Evolutionary conservation across 2,797 vertebrate species (phyloP).

Genomic region (Coilia nasus): DNA sequence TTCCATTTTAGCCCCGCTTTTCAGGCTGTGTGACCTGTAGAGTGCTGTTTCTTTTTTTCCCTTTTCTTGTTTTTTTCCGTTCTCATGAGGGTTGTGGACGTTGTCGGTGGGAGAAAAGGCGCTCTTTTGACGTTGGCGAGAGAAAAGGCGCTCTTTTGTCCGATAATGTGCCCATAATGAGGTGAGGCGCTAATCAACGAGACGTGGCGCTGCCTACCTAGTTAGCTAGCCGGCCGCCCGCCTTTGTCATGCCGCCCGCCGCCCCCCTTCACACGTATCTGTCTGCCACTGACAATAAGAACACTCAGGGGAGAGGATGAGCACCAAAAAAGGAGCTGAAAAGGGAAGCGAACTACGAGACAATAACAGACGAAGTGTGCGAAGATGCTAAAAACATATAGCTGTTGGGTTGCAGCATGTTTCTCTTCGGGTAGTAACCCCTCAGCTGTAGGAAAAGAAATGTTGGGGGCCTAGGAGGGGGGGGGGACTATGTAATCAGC

Average conservation of each 20-base stretch:
- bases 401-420: neutral
- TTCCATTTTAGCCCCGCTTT: neutral
- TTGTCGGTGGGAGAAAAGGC: too few species aligned
- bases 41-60: neutral
- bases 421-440: neutral
- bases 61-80: neutral
- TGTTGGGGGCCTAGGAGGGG: neutral
- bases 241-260: neutral
- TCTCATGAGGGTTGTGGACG: too few species aligned
- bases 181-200: neutral
- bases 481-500: neutral
- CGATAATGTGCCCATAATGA: slow-evolving; percentile 32
- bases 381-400: too few species aligned
- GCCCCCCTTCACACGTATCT: neutral
- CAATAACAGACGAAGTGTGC: neutral
- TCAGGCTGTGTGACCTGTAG: neutral
- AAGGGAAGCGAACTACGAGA: neutral
- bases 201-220: neutral
- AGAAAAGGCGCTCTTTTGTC: neutral
- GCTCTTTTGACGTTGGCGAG: neutral
- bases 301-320: neutral
- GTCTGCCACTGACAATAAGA: neutral
- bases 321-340: neutral
- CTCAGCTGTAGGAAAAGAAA: neutral
- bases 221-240: neutral